These are phyloP conservation scores for Pristionchus pacificus DNA, from an alignment of 1,140 invertebrate genomes.

Conservation along the genomic window DNA sequence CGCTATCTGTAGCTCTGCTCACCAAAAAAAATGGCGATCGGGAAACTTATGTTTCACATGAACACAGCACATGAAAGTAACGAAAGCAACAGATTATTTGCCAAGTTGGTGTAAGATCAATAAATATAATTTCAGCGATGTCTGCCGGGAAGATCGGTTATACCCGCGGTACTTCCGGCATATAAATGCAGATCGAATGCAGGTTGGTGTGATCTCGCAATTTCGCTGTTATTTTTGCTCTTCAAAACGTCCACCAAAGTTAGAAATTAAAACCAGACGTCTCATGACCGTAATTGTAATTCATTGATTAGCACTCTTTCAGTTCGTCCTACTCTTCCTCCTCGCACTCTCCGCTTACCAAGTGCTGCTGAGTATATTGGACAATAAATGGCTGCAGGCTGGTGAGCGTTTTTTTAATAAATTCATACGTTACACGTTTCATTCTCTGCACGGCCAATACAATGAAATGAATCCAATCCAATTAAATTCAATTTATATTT, in stretches of 20 bases:
- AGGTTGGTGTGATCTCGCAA: background rate
- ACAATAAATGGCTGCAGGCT: constrained; percentile 3
- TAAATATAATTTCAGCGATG: constrained; percentile 5
- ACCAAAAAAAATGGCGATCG: background rate
- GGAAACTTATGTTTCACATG: background rate
- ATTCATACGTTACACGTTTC: too few species aligned
- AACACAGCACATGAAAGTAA: background rate
- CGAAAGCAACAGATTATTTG: background rate
- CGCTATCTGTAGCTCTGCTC: background rate
- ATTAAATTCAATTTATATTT: background rate
- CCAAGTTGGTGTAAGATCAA: background rate
- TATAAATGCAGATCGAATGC: constrained; percentile 20
- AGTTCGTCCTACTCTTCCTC: constrained; percentile 20
- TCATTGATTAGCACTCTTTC: background rate
- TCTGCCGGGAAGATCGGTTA: constrained; percentile 15
- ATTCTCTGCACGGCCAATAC: too few species aligned
- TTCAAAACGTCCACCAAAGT: background rate
- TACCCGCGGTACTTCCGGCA: constrained; percentile 22
- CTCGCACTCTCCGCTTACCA: constrained; percentile 4
- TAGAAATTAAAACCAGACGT: background rate
- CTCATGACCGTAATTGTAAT: background rate
- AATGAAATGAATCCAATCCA: background rate
- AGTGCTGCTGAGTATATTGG: background rate
- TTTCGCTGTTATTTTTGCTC: background rate
- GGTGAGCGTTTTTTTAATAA: background rate